These are phyloP conservation scores for Promerops cafer DNA, from an alignment of 2,113 vertebrate genomes.

Conservation along the genomic window DNA sequence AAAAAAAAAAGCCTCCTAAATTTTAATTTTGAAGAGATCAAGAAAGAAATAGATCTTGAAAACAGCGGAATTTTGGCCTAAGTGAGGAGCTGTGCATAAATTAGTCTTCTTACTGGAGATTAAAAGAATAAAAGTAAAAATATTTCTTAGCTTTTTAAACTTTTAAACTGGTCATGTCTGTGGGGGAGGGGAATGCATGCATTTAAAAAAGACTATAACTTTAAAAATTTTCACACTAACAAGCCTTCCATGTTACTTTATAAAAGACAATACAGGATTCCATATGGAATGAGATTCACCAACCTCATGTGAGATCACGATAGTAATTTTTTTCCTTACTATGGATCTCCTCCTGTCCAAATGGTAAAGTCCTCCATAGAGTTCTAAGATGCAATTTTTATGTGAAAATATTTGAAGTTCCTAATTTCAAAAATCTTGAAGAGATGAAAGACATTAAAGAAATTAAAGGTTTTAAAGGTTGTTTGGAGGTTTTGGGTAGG, in stretches of 20 bases:
- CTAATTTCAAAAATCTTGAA: background rate
- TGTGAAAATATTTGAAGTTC: background rate
- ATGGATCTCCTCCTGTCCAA: background rate
- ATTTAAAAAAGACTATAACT: background rate
- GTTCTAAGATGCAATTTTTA: background rate
- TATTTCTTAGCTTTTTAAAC: background rate
- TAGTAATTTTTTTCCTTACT: background rate
- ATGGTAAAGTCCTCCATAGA: background rate
- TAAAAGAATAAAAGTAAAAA: background rate
- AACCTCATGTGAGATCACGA: background rate
- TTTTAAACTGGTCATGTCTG: background rate
- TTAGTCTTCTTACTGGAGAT: background rate
- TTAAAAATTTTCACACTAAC: background rate
- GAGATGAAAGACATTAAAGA: background rate
- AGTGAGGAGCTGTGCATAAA: background rate
- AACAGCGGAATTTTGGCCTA: background rate
- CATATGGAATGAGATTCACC: background rate
- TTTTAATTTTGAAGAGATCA: background rate
- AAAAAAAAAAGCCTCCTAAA: background rate
- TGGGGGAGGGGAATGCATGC: rapidly evolving
- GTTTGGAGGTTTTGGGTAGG: background rate
- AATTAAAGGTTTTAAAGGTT: background rate
- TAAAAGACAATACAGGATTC: background rate
- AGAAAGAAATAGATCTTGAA: background rate
- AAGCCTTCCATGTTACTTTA: background rate